Evolutionary conservation across 2,113 vertebrate genomes (phyloP).

Genomic region (Prietella phreatophila): DNA sequence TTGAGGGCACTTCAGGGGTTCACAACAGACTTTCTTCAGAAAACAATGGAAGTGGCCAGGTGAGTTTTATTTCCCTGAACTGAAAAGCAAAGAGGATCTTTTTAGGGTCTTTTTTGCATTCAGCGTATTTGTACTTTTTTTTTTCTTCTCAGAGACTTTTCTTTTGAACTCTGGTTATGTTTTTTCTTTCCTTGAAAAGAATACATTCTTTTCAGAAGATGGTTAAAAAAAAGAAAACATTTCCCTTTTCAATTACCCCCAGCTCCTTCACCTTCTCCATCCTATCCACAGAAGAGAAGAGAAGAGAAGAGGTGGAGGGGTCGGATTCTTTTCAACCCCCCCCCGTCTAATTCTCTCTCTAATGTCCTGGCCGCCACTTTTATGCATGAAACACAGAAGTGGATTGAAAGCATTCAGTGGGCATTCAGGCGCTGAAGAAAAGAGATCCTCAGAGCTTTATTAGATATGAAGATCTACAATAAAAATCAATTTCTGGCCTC

Average conservation of each 20-base stretch:
- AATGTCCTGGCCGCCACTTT: constrained; percentile 87
- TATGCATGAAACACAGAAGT: constrained; percentile 99
- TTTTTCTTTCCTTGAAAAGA: constrained; percentile 66
- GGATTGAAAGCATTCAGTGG: constrained; percentile 99
- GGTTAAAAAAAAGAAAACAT: constrained; percentile 60
- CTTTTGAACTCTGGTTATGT: constrained; percentile 59
- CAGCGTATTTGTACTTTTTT: neutral
- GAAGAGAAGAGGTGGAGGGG: constrained; percentile 50
- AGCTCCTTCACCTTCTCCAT: constrained; percentile 68
- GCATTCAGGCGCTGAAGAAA: constrained; percentile 99
- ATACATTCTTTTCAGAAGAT: constrained; percentile 61
- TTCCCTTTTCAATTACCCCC: constrained; percentile 76
- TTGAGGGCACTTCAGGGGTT: constrained; percentile 25
- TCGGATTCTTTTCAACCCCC: constrained; percentile 82
- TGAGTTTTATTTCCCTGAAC: constrained; percentile 48
- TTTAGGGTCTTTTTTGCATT: constrained; percentile 45
- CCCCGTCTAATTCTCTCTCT: constrained; percentile 81
- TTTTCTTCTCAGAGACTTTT: neutral
- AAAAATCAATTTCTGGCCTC: constrained; percentile 99
- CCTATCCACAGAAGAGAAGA: constrained; percentile 64
- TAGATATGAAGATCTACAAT: constrained; percentile 99
- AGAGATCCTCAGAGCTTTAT: constrained; percentile 99
- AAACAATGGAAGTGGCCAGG: constrained; percentile 57
- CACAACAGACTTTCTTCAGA: constrained; percentile 38
- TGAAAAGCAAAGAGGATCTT: constrained; percentile 57